A percentile compares a stretch with the other conserved stretches of the same genome.
These are phyloP conservation scores for Cyclina sinensis DNA, from an alignment of 1,140 invertebrate genomes.

Conservation along the genomic window DNA sequence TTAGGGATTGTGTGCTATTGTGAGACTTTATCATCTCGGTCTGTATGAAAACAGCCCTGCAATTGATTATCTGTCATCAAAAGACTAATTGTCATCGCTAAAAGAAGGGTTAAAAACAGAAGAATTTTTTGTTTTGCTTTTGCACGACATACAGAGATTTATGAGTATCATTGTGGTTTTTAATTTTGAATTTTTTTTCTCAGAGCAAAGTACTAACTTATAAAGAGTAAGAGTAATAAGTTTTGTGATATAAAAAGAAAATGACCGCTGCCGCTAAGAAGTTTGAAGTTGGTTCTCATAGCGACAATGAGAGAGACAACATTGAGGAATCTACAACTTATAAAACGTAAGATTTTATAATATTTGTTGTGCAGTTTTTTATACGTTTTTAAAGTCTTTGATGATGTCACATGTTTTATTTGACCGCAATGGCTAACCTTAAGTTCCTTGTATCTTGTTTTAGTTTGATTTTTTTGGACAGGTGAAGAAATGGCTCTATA, in stretches of 20 bases:
- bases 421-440: too few species aligned
- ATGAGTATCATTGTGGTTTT: too few species aligned
- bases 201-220: too few species aligned
- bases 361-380: not conserved
- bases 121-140: not conserved
- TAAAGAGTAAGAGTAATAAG: too few species aligned
- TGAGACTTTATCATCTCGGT: not conserved
- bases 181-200: too few species aligned
- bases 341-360: constrained; percentile 2
- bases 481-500: too few species aligned
- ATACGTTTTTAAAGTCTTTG: too few species aligned
- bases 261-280: not conserved
- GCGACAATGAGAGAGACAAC: not conserved
- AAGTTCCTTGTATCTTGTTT: too few species aligned
- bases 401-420: too few species aligned
- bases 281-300: not conserved
- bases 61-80: constrained; percentile 19
- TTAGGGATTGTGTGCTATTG: not conserved
- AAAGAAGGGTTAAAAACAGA: not conserved
- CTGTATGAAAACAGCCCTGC: not conserved
- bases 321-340: not conserved
- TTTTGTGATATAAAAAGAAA: too few species aligned
- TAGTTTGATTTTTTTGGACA: too few species aligned
- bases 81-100: constrained; percentile 5
- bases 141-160: too few species aligned